These are phyloP conservation scores for Peromyscus melanophrys DNA, from an alignment of 2,797 vertebrate species.

Conservation along the genomic window DNA sequence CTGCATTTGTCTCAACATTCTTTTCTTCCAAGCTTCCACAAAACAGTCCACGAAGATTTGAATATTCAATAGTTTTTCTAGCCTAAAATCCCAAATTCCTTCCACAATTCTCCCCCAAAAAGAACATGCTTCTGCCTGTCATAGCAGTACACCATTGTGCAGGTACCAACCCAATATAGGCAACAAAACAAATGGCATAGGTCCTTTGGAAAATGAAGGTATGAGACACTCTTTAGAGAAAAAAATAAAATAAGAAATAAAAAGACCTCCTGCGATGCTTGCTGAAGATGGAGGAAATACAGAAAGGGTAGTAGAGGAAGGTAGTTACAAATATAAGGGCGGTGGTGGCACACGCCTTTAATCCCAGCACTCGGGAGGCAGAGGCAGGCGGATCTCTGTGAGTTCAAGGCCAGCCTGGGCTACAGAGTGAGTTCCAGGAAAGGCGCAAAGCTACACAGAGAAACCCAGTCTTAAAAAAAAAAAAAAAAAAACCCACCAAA, in stretches of 20 bases:
- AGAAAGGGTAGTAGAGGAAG: not conserved
- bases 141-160: not conserved
- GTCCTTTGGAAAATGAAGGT: not conserved
- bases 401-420: too few species aligned
- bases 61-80: not conserved
- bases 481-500: too few species aligned
- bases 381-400: too few species aligned
- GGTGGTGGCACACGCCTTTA: too few species aligned
- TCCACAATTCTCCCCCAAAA: not conserved
- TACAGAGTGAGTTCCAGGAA: too few species aligned
- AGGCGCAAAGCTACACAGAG: too few species aligned
- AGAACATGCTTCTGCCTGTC: not conserved
- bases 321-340: not conserved
- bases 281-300: not conserved
- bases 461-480: too few species aligned
- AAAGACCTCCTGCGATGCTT: not conserved
- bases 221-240: not conserved
- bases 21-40: not conserved
- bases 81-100: not conserved
- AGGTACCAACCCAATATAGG: not conserved
- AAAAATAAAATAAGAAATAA: too few species aligned
- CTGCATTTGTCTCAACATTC: not conserved
- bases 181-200: not conserved
- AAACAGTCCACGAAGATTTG: not conserved
- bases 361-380: too few species aligned